Conservation (phyloP, 2,888 invertebrate species). For the Cosmia pyralina region DNA sequence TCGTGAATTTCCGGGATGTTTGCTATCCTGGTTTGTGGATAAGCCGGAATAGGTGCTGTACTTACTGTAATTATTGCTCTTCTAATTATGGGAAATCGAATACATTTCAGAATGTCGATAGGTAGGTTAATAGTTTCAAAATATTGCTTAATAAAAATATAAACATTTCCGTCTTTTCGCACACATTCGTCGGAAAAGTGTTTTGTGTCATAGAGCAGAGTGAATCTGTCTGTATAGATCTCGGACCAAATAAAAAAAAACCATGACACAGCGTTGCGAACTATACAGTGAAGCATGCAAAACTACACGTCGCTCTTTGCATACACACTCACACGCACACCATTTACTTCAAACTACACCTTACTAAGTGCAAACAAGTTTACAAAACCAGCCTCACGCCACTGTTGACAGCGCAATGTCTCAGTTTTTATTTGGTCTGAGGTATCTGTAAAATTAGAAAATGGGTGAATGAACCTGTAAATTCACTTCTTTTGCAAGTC, state of each 20-base stretch:
- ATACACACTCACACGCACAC: too few species aligned
- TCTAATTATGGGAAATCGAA: conserved; percentile 11
- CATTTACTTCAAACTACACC: too few species aligned
- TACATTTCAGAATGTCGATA: not conserved
- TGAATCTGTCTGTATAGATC: not conserved
- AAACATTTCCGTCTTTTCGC: not conserved
- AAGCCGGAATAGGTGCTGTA: conserved; percentile 10
- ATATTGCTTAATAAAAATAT: not conserved
- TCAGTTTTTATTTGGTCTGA: too few species aligned
- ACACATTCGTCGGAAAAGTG: not conserved
- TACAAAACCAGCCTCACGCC: too few species aligned
- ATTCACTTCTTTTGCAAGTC: not conserved
- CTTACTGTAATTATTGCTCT: not conserved
- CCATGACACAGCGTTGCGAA: too few species aligned
- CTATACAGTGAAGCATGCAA: too few species aligned
- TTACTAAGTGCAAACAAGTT: too few species aligned
- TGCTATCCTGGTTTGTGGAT: conserved; percentile 23
- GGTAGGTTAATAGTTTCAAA: not conserved
- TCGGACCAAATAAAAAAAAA: too few species aligned
- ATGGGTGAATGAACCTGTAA: not conserved
- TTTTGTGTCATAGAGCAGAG: not conserved
- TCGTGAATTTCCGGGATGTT: conserved; percentile 33
- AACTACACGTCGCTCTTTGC: too few species aligned
- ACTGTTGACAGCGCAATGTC: too few species aligned
- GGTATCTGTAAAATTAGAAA: not conserved